Evolutionary conservation across 2,888 invertebrate species (phyloP).

Genomic region (Orthosia cruda): DNA sequence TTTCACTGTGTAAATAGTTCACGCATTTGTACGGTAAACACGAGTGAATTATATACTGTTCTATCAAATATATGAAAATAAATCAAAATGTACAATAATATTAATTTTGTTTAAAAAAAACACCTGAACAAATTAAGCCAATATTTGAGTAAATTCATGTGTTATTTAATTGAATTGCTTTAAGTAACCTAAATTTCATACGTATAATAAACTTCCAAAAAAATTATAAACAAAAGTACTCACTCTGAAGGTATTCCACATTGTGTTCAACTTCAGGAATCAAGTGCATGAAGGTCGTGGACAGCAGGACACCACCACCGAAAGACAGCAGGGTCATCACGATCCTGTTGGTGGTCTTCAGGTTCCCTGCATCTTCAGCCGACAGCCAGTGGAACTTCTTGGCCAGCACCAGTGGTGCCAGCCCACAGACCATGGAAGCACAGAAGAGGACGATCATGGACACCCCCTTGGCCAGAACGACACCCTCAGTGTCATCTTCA

Average conservation of each 20-base stretch:
- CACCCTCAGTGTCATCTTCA: slow-evolving; percentile 82
- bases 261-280: slow-evolving; percentile 95
- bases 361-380: slow-evolving; percentile 86
- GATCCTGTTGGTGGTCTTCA: slow-evolving; percentile 88
- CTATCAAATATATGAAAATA: neutral
- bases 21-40: neutral
- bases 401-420: slow-evolving; percentile 94
- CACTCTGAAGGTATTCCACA: slow-evolving; percentile 92
- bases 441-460: slow-evolving; percentile 95
- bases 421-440: slow-evolving; percentile 95
- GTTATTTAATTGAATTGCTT: slow-evolving; percentile 5
- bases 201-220: neutral
- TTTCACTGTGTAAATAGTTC: neutral
- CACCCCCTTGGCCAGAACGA: slow-evolving; percentile 94
- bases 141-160: neutral
- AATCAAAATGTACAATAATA: no score
- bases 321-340: slow-evolving; percentile 94
- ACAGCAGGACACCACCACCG: slow-evolving; percentile 96
- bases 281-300: slow-evolving; percentile 96
- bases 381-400: slow-evolving; percentile 93
- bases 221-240: slow-evolving; percentile 71
- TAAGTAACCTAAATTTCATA: slow-evolving; percentile 6
- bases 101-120: neutral
- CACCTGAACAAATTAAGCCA: neutral
- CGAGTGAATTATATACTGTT: neutral